These are phyloP conservation scores for Drosophila neocordata DNA, from an alignment of 1,140 invertebrate genomes.

Conservation along the genomic window DNA sequence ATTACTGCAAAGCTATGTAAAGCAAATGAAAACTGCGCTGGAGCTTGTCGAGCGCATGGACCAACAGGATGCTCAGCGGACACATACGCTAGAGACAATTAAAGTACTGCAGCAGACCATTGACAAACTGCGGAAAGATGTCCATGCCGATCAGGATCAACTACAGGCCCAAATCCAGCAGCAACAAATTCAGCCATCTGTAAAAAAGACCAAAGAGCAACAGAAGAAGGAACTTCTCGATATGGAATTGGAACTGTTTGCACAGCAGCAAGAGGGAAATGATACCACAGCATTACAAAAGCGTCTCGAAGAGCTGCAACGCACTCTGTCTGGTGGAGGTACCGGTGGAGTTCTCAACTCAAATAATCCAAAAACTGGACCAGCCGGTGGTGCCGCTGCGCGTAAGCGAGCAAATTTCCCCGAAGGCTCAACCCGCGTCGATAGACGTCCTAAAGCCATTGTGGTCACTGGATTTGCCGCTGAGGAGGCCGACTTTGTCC, in stretches of 20 bases:
- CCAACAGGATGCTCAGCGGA: conserved; percentile 68
- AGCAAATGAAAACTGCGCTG: conserved; percentile 79
- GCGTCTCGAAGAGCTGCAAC: conserved; percentile 77
- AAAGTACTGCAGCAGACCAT: conserved; percentile 78
- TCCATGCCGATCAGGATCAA: conserved; percentile 79
- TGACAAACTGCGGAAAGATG: conserved; percentile 78
- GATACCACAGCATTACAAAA: conserved; percentile 81
- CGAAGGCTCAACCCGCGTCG: conserved; percentile 75
- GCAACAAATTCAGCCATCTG: conserved; percentile 56
- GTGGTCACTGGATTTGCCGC: conserved; percentile 76
- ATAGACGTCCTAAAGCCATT: conserved; percentile 77
- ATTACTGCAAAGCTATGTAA: conserved; percentile 78
- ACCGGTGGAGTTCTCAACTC: conserved; percentile 10
- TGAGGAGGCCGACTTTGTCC: conserved; percentile 78
- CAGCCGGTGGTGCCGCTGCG: conserved; percentile 31
- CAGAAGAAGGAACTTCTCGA: conserved; percentile 82
- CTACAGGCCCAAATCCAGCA: conserved; percentile 78
- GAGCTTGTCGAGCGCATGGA: conserved; percentile 78
- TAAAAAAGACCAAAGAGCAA: conserved; percentile 82
- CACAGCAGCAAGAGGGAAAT: conserved; percentile 82
- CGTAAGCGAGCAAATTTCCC: conserved; percentile 64
- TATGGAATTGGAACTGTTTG: conserved; percentile 80
- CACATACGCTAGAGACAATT: conserved; percentile 69
- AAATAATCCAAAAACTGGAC: conserved; percentile 38
- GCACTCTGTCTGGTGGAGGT: conserved; percentile 62